Evolutionary conservation across 2,113 vertebrate species (phyloP), one percentile per base, ranked within the genome.

Genomic region (Neodontobutis hainanensis): DNA sequence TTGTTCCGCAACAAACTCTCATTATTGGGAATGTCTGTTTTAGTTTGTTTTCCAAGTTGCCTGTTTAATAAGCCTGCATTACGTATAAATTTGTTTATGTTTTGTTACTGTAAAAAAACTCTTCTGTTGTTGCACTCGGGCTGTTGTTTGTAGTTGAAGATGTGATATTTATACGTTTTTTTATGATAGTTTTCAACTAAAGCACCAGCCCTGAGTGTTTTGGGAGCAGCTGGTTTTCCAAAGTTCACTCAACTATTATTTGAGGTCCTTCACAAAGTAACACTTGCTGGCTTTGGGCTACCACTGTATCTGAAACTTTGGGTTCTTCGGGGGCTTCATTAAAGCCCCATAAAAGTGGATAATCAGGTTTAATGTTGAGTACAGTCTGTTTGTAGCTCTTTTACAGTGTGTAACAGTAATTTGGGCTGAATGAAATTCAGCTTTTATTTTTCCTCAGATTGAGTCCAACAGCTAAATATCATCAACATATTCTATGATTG

Each of bases 151-250:
- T 46, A 71, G 35, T 65, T 0, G 63, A 49, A 34, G 61, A 72
- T 76, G 71, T 55, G 9, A 36, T 38, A 48, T 46, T n/a, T n/a
- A n/a, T n/a, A n/a, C n/a, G n/a, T 57, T 77, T 74, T 70, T 19
- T 52, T 58, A 16, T 11, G 16, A 15, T 67, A 55, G 8, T 55
- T 55, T 55, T 70, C 83, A 65, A 7, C 38, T 56, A 11, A 14
- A 52, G 42, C 19, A 43, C 4, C 8, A 66, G 65, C 64, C 66
- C 19, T 48, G 40, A 16, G 64, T 77, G 57, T 63, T 80, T 55
- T 7, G 4, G 49, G n/a, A 85, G 59, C 79, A 83, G 77, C 70
- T 84, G 77, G 78, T 87, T 76, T 73, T 63, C 58, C 45, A 66
- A 50, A 34, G 69, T 83, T 78, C 16, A 47, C 34, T 72, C 63